phyloP scores from a whole-genome alignment of 2,797 vertebrate genomes.

The Gymnothorax reevesii region DNA sequence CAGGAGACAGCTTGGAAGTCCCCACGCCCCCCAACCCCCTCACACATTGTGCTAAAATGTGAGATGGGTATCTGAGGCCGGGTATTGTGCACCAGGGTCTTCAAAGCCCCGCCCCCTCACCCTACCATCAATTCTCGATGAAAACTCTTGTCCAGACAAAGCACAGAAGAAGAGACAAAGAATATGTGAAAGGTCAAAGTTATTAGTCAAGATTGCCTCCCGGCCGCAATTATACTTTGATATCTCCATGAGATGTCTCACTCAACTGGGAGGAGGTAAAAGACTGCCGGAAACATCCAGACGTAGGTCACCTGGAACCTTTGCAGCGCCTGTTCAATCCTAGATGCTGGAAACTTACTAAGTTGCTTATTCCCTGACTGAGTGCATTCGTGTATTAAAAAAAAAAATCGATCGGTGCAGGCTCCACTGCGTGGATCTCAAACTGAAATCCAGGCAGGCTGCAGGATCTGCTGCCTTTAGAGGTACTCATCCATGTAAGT shows the following conservation, averaged over 20 bases:
- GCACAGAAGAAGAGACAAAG: not conserved
- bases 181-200: constrained; percentile 13
- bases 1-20: constrained; percentile 19
- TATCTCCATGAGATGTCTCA: not conserved
- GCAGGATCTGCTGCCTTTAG: too few relatives aligned
- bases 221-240: constrained; percentile 13
- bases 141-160: constrained; percentile 5
- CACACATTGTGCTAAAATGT: constrained; percentile 11
- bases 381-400: not conserved
- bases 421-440: too few relatives aligned
- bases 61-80: constrained; percentile 2
- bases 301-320: not conserved
- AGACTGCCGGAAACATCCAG: not conserved
- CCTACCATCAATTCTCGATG: not conserved
- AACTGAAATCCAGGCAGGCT: too few relatives aligned
- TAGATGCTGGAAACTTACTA: not conserved
- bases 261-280: not conserved
- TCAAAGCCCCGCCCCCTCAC: not conserved
- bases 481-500: too few relatives aligned
- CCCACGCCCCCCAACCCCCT: not conserved
- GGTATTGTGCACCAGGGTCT: constrained; percentile 4
- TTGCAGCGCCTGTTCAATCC: not conserved
- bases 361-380: not conserved
- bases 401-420: too few relatives aligned
- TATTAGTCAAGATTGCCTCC: constrained; percentile 18